Evolutionary conservation across 2,113 vertebrate species (phyloP), one percentile per base, ranked within the genome.

Genomic region (Bostrychus sinensis): DNA sequence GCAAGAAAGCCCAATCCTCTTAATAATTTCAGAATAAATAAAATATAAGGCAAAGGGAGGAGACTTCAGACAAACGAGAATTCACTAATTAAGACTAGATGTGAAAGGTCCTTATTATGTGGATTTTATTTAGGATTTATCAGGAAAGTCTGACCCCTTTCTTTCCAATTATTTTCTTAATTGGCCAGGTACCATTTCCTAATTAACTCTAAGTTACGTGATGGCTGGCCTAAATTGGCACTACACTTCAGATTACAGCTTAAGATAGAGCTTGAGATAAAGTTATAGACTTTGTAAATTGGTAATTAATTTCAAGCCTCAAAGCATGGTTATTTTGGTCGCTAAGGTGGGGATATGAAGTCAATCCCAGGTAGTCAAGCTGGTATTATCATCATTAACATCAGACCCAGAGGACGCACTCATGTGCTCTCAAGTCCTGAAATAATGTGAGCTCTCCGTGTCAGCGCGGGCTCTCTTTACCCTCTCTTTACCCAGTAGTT

Each of bases 301-400:
- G 56, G 75, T 90, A 88, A 91, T 90, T 88, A 78, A 88, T 86
- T 83, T 80, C 69, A 77, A 88, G 59, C 62, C 83, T 91, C 85
- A 91, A 90, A 91, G 84, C 70, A 41, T 42, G 43, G 63, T 79
- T 84, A 81, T 81, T 83, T 81, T 58, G 59, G 55, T 69, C 55
- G 48, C 66, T 81, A 37, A 59, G 73, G 54, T 64, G 82, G 83
- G 83, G 77, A 83, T 85, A 70, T 45, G 41, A 69, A 14, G 34
- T 56, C 63, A 77, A 90, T 90, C 88, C 87, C 72, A 84, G 85
- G 78, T 87, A 87, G 72, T 73, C 73, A 74, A 59, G 61, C 57
- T 65, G 73, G 84, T 53, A 88, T 90, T 88, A 89, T 61, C 62
- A 26, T n/a, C n/a, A n/a, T n/a, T n/a, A n/a, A n/a, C 50, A 45